Percentiles rank a stretch among this genome's conserved stretches.
Evolutionary conservation across 2,888 invertebrate species (phyloP).

Genomic region (Amphipoea lucens): DNA sequence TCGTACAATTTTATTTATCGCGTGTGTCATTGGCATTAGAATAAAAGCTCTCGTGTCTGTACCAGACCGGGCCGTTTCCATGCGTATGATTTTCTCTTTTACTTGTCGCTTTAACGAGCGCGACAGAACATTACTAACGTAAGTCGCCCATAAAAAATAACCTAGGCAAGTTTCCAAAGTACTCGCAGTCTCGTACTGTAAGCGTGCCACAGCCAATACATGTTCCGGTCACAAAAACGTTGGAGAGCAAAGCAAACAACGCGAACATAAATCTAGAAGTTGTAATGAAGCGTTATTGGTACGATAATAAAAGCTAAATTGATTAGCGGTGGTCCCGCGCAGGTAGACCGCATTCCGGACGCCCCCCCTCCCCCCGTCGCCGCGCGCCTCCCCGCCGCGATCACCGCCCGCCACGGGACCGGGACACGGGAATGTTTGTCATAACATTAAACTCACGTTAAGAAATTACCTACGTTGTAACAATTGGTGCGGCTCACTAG

Average conservation of each 20-base stretch:
- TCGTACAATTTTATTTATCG: constrained; percentile 66
- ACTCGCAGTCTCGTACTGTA: constrained; percentile 42
- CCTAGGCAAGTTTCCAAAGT: constrained; percentile 77
- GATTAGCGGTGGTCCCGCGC: constrained; percentile 89
- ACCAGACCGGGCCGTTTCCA: constrained; percentile 68
- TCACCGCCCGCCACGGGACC: constrained; percentile 62
- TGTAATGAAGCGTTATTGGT: constrained; percentile 88
- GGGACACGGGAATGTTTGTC: constrained; percentile 82
- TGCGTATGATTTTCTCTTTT: constrained; percentile 71
- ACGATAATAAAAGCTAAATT: constrained; percentile 90
- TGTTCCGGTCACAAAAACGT: constrained; percentile 73
- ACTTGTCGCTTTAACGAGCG: constrained; percentile 70
- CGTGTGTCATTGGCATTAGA: constrained; percentile 70
- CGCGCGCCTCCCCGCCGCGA: constrained; percentile 57
- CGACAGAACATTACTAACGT: constrained; percentile 70
- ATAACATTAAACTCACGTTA: constrained; percentile 78
- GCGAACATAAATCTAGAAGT: constrained; percentile 80
- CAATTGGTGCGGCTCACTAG: constrained; percentile 69
- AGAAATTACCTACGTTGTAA: constrained; percentile 77
- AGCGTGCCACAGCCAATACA: constrained; percentile 64
- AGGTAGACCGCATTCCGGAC: constrained; percentile 88
- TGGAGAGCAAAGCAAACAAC: constrained; percentile 80
- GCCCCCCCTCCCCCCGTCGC: constrained; percentile 62
- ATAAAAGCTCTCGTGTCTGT: constrained; percentile 67
- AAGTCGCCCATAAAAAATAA: constrained; percentile 71